phyloP scores from a whole-genome alignment of 2,888 invertebrate species.

The Nemotelus nigrinus region DNA sequence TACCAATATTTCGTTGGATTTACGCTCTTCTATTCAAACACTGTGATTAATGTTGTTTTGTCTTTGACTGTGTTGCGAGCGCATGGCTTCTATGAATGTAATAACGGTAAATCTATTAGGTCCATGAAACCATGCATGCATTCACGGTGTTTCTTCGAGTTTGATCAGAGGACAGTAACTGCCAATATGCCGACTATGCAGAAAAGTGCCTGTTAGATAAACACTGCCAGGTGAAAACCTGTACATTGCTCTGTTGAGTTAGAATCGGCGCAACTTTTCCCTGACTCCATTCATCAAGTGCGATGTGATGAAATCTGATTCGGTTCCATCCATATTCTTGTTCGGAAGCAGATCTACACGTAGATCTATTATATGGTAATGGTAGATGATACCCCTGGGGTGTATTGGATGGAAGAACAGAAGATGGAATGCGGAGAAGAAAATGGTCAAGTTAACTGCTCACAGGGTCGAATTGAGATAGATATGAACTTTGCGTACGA shows the following conservation, averaged over 20 bases:
- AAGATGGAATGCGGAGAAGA: too few species aligned
- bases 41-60: slow-evolving; percentile 31
- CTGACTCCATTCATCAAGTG: slow-evolving; percentile 2
- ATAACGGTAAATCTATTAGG: slow-evolving; percentile 9
- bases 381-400: background rate
- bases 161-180: background rate
- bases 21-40: background rate
- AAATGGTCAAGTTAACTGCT: too few species aligned
- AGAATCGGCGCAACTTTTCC: background rate
- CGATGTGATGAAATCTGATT: slow-evolving; percentile 21
- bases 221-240: background rate
- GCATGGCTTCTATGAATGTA: background rate
- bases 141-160: slow-evolving; percentile 1
- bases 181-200: background rate
- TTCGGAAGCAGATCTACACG: background rate
- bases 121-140: slow-evolving; percentile 22
- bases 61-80: background rate
- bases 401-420: background rate
- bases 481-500: too few species aligned
- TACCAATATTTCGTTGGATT: too few species aligned
- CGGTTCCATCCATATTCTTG: slow-evolving; percentile 21
- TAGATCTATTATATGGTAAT: background rate
- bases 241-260: background rate
- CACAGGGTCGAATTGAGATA: too few species aligned
- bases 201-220: slow-evolving; percentile 7